Evolutionary conservation across 1,140 invertebrate genomes (phyloP), one percentile per base, ranked within the genome.

Genomic region (Caerostris darwini): DNA sequence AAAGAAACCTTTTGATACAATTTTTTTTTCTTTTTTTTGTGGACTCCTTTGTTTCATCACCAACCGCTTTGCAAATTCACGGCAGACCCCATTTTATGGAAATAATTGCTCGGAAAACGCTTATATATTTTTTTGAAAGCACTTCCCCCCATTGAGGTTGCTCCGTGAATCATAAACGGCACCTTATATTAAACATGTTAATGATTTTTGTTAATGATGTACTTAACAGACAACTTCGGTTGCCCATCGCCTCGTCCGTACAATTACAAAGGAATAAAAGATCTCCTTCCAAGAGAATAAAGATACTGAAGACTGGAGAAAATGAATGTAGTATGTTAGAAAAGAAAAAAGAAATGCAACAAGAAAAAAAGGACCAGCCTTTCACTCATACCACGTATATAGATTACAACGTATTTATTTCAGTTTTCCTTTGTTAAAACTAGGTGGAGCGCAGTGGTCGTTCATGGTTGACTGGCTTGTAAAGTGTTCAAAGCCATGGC

Each of bases 181-280:
- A 61, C 59, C 81, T 61, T 61, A 61, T 92, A 19, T 92, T 57
- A 85, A 92, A 85, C 81, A 64, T 86, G 82, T 92, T 92, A 92
- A 92, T 92, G 90, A 92, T 92, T 92, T 92, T 92, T 92, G 90
- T 92, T 92, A 92, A 92, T 92, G 91, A 92, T 58, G 91, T 71
- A 69, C 82, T 92, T 92, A 86, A 92, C 86, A 92, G 91, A 86
- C 50, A 86, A 86, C 82, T 82, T 92, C 69, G 34, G 19, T 34
- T 54, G 83, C 56, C 58, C 90, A 83, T 92, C 69, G 59, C n/a
- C 12, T 17, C 61, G n/a, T 69, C 12, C n/a, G 10, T 6, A 86
- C 61, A 86, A 92, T 92, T 14, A 14, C 61, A 83, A 54, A 34
- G 89, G n/a, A 17, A 90, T 81, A 90, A 83, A 83, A 58, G 82